Evolutionary conservation across 2,113 vertebrate genomes (phyloP).

Genomic region (Pituophis catenifer): DNA sequence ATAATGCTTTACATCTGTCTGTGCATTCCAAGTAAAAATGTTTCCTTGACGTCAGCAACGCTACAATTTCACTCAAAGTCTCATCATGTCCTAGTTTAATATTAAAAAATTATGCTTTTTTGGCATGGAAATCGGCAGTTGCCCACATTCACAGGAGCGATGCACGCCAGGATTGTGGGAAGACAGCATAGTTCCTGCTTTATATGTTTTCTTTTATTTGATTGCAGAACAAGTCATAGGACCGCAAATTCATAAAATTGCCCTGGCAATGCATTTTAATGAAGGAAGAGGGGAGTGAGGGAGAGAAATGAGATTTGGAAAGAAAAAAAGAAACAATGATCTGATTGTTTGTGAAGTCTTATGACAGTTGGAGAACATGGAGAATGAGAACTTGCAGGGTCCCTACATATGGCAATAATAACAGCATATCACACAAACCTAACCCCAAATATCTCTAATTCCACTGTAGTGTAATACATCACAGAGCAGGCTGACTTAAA

Average conservation of each 20-base stretch:
- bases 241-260: slow-evolving; percentile 17
- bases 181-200: slow-evolving; percentile 5
- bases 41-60: neutral
- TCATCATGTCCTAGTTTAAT: neutral
- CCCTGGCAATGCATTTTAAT: slow-evolving; percentile 23
- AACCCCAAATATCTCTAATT: slow-evolving; percentile 43
- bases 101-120: neutral
- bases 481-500: slow-evolving; percentile 31
- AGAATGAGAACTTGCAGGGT: slow-evolving; percentile 38
- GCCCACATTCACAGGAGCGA: slow-evolving; percentile 1
- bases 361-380: slow-evolving; percentile 21
- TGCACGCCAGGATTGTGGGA: neutral
- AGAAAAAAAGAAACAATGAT: slow-evolving; percentile 19
- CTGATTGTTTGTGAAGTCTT: slow-evolving; percentile 25
- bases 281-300: slow-evolving; percentile 24
- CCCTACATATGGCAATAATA: slow-evolving; percentile 53
- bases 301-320: slow-evolving; percentile 28
- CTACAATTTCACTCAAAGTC: slow-evolving; percentile 12
- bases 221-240: slow-evolving; percentile 1
- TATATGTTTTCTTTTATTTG: slow-evolving; percentile 33
- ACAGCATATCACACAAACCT: slow-evolving; percentile 7
- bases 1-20: neutral
- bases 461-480: slow-evolving; percentile 29
- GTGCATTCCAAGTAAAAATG: neutral
- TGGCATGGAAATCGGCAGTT: neutral